Evolutionary conservation across 2,113 vertebrate genomes (phyloP), one percentile per base, ranked within the genome.

Genomic region (Podocnemis expansa): DNA sequence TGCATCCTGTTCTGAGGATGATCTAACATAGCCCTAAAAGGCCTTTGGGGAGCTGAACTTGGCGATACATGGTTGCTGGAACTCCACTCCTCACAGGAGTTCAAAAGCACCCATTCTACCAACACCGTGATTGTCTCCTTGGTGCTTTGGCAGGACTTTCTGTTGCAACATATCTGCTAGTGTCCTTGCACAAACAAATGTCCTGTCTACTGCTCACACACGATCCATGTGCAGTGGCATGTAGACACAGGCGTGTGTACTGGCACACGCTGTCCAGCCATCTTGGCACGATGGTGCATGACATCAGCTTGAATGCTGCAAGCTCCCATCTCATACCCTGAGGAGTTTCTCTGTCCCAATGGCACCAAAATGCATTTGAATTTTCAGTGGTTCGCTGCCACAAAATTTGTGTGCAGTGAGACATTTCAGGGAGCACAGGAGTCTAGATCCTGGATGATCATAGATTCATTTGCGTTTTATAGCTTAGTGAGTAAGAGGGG

Each of bases 391-490:
- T 34, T 31, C 34, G 10, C 0, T 8, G 41, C 14, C 58, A 52
- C 54, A 19, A 52, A 41, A 8, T 0, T 0, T 43, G 49, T n/a
- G 6, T 67, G n/a, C 5, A 4, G 29, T 38, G 14, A 2, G 38
- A 27, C 41, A 45, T 0, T 47, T 21, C 5, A 0, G 34, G 34
- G 76, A 52, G 2, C 27, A 0, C 34, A 27, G n/a, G 21, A 0
- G 1, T 5, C 6, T 22, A 41, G 70, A 41, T 73, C 70, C 38
- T 73, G 13, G 49, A 41, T 6, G 52, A 54, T 12, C 41, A 0
- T 0, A 8, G 1, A 0, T 21, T 60, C 41, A 1, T 14, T 2
- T 6, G 6, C 1, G 45, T 5, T 34, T 10, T 34, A 3, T 17
- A 43, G n/a, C 25, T 34, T 1, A 67, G 63, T 7, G 31, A 63